phyloP scores from a whole-genome alignment of 2,888 invertebrate genomes.

The Drosophila suboccidentalis region DNA sequence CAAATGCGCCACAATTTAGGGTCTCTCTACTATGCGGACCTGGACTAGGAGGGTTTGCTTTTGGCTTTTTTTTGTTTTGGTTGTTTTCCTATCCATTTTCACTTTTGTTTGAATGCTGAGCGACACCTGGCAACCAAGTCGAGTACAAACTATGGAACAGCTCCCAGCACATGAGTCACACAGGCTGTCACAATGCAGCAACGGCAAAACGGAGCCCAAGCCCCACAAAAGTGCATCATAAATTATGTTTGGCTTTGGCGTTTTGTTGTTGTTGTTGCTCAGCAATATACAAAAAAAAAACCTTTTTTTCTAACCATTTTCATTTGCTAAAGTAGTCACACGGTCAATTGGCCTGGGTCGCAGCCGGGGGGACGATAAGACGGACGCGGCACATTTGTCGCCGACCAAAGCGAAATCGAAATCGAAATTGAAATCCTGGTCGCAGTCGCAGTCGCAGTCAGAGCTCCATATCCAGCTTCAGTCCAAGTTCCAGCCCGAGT shows the following conservation, averaged over 20 bases:
- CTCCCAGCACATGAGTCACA: constrained; percentile 62
- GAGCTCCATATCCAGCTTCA: constrained; percentile 22
- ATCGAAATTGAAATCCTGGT: constrained; percentile 74
- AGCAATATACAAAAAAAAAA: constrained; percentile 13
- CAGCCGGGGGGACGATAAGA: constrained; percentile 12
- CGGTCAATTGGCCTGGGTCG: constrained; percentile 67
- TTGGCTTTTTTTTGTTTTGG: constrained; percentile 7
- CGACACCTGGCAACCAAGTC: constrained; percentile 68
- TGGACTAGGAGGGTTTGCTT: neutral
- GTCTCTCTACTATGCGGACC: constrained; percentile 29
- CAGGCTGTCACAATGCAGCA: constrained; percentile 51
- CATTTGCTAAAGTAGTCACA: constrained; percentile 80
- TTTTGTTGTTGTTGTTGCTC: constrained; percentile 39
- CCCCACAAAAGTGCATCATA: constrained; percentile 78
- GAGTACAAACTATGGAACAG: constrained; percentile 12
- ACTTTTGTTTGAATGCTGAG: constrained; percentile 68
- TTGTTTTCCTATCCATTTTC: constrained; percentile 48
- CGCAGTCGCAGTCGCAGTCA: constrained; percentile 8
- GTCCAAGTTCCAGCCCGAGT: constrained; percentile 18
- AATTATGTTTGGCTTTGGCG: constrained; percentile 70
- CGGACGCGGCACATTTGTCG: constrained; percentile 70
- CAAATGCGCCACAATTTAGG: constrained; percentile 76
- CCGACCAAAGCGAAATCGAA: constrained; percentile 71
- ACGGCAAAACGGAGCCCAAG: constrained; percentile 35
- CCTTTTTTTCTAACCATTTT: constrained; percentile 62